Percentiles rank a stretch among this genome's conserved stretches.
These are phyloP conservation scores for Anguilla obscura DNA, from an alignment of 2,797 vertebrate genomes.

Conservation along the genomic window DNA sequence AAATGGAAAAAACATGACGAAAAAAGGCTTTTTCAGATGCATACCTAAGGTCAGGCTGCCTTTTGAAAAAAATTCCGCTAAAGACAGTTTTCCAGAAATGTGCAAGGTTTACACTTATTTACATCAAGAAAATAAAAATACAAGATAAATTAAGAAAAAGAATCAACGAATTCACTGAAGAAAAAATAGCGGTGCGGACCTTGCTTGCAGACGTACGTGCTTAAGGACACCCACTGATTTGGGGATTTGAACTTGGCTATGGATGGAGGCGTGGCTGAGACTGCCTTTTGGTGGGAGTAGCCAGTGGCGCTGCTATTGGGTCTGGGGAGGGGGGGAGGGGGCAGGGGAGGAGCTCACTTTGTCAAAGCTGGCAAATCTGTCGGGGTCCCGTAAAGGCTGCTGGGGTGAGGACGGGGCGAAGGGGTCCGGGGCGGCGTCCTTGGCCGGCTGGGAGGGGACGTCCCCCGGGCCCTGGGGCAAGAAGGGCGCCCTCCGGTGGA, in stretches of 20 bases:
- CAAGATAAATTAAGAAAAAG: constrained; percentile 35
- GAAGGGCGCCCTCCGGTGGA: constrained; percentile 88
- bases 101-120: constrained; percentile 25
- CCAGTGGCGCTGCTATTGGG: constrained; percentile 58
- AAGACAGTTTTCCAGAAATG: constrained; percentile 42
- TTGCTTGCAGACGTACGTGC: not conserved
- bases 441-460: constrained; percentile 81
- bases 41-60: constrained; percentile 42
- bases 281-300: constrained; percentile 53
- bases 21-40: constrained; percentile 43
- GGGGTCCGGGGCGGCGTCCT: constrained; percentile 87
- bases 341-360: constrained; percentile 92
- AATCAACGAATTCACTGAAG: constrained; percentile 40
- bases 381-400: constrained; percentile 83
- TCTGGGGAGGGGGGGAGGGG: constrained; percentile 64
- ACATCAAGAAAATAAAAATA: constrained; percentile 44
- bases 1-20: not conserved
- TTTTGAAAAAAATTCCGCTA: constrained; percentile 34
- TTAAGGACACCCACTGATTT: not conserved
- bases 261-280: constrained; percentile 59
- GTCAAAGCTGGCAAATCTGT: constrained; percentile 97
- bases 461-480: constrained; percentile 83
- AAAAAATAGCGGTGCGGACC: constrained; percentile 17
- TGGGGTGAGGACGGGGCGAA: constrained; percentile 87
- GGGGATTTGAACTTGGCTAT: constrained; percentile 55